phyloP scores from a whole-genome alignment of 2,888 invertebrate species.

The Rhamphomyia laevipes region DNA sequence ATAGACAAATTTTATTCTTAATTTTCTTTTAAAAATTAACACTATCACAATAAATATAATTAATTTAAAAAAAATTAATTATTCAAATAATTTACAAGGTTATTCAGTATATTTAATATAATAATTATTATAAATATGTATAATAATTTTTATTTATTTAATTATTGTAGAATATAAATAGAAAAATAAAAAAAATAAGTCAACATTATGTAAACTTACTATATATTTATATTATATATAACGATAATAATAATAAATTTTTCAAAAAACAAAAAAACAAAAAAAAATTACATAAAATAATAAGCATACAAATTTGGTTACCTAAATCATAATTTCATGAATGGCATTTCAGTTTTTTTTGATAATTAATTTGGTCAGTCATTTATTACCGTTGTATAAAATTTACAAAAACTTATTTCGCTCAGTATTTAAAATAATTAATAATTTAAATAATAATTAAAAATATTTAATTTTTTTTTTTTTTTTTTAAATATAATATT shows the following conservation, averaged over 20 bases:
- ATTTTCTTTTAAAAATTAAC: no score
- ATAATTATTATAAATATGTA: not conserved
- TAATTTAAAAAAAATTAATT: conserved; percentile 4
- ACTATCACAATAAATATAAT: no score
- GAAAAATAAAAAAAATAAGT: not conserved
- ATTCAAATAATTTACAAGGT: no score
- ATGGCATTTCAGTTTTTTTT: conserved; percentile 1
- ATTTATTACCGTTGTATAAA: conserved; percentile 1
- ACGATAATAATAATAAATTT: not conserved
- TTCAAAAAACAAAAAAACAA: not conserved
- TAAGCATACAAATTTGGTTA: not conserved
- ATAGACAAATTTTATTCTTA: conserved; percentile 2
- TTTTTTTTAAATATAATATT: no score
- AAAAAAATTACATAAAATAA: not conserved
- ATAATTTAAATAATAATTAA: not conserved
- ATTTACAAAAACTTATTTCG: conserved; percentile 1
- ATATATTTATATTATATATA: not conserved
- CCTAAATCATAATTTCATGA: not conserved
- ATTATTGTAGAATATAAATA: not conserved
- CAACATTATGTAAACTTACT: no score
- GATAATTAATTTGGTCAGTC: conserved; percentile 2
- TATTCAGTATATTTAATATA: conserved; percentile 4
- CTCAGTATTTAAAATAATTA: not conserved
- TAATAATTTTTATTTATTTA: not conserved
- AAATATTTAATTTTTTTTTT: no score